Conservation (phyloP, 2,888 invertebrate genomes). For the Sphinx pinastri region DNA sequence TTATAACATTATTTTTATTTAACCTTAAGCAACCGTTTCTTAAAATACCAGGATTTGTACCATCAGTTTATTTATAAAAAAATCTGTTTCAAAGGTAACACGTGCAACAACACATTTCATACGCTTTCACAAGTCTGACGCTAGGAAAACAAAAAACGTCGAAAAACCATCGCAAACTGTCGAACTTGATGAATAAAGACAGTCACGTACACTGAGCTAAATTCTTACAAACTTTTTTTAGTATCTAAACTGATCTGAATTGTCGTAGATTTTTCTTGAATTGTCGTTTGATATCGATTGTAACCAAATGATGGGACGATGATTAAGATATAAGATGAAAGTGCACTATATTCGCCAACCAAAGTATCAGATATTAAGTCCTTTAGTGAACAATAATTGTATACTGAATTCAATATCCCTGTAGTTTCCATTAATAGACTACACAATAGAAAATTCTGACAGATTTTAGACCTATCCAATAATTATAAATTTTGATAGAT, state of each 20-base stretch:
- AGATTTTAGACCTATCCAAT: too few species aligned
- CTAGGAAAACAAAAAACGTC: not conserved
- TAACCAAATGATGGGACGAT: not conserved
- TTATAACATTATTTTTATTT: too few species aligned
- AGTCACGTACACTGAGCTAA: not conserved
- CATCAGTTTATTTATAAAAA: not conserved
- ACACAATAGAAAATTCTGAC: too few species aligned
- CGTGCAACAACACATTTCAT: not conserved
- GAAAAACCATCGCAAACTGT: not conserved
- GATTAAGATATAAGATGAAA: too few species aligned
- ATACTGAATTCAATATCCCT: too few species aligned
- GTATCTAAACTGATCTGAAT: not conserved
- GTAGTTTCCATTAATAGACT: too few species aligned
- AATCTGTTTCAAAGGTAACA: not conserved
- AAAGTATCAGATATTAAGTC: not conserved
- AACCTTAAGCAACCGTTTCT: not conserved
- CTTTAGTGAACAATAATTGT: too few species aligned
- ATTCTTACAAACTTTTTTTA: not conserved
- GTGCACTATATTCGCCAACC: not conserved
- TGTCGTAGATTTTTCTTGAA: too few species aligned
- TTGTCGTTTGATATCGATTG: not conserved
- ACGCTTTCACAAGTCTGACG: not conserved
- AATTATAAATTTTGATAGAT: too few species aligned
- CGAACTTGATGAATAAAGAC: slow-evolving; percentile 2
- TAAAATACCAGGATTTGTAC: not conserved